Base-by-base conservation (phyloP, 2,797 vertebrate species). In the Siniperca scherzeri region DNA sequence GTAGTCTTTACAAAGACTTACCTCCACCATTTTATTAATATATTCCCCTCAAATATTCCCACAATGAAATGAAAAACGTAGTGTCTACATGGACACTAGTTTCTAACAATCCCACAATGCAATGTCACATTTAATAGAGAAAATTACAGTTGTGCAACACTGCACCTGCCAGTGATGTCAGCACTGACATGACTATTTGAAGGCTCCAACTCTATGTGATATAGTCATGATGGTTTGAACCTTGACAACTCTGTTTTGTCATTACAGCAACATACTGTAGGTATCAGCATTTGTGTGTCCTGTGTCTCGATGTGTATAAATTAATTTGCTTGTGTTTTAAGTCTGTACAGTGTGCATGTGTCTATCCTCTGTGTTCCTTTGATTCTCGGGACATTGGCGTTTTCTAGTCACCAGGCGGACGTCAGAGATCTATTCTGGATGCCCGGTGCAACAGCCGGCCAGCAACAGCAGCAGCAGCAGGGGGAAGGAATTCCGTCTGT, bases 341-440 rank as follows among this genome's bases (percentile, higher is more conserved):
- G 27, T 65, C 36, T 40, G 19, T 42, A 7, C 27, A 10, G 53
- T 75, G 68, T 83, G 70, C 65, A 42, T 85, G 80, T 82, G 84
- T 89, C 82, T 66, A 64, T 81, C 72, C 64, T 87, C 83, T 74
- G 57, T 88, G 93, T 82, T 86, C 88, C 89, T 86, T 64, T 83
- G 91, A 94, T 95, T 95, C 93, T 88, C 42, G 89, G 93, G 94
- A 94, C 78, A 62, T 84, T 52, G 91, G 76, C 64, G 83, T 95
- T 92, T 96, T 96, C 94, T 94, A 95, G 92, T 94, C 95, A 95
- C 89, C 92, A 7, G 64, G 85, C 81, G 68, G 88, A 95, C 95
- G 95, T 96, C 95, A 95, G 73, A 84, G 86, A 79, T 94, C 95
- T 96, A 96, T 96, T 96, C 95, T 95, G 90, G 94, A 94, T 71